Base-by-base conservation (phyloP, 1,140 invertebrate genomes). In the Gonioctena quinquepunctata region DNA sequence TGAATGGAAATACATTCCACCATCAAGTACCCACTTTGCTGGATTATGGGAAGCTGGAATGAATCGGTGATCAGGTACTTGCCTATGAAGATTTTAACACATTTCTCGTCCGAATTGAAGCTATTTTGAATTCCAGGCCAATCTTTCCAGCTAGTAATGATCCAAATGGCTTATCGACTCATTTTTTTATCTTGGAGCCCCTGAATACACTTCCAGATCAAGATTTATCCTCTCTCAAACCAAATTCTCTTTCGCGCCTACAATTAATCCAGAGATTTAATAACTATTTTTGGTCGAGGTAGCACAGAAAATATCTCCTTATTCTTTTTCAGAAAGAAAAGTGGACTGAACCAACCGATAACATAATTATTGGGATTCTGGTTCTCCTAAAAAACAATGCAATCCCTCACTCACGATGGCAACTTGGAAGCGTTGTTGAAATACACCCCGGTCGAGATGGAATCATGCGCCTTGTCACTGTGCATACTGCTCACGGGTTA, bases 381-480 rank as follows among this genome's bases (percentile, higher is more conserved):
- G 61, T 70, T 28, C n/a, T 77, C 3, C 8, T 64, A 49, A 73
- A 77, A 42, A 67, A 77, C 23, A 69, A 73, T 19, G 13, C 64
- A 3, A 8, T 19, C n/a, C 74, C 73, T 8, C 72, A 71, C 13
- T 23, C 60, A 5, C 61, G 73, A 16, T 82, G 81, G 78, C 18
- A 26, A 5, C 21, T 83, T 26, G 83, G 74, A 1, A 61, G 80
- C 11, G 77, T 84, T 3, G 42, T 66, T 7, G 67, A 83, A 28
- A 22, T 78, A 6, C 76, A 80, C 68, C 80, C 78, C 3, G 82
- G 82, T 11, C 42, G 25, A 5, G 82, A 84, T 68, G 49, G 48
- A 27, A 22, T 69, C 11, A 19, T 63, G 8, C n/a, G 67, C 18
- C 59, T 69, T 4, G 67, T 64, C 7, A 54, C 64, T 19, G 64